phyloP scores from a whole-genome alignment of 2,113 vertebrate genomes.

The Leptobrachium ailaonicum region DNA sequence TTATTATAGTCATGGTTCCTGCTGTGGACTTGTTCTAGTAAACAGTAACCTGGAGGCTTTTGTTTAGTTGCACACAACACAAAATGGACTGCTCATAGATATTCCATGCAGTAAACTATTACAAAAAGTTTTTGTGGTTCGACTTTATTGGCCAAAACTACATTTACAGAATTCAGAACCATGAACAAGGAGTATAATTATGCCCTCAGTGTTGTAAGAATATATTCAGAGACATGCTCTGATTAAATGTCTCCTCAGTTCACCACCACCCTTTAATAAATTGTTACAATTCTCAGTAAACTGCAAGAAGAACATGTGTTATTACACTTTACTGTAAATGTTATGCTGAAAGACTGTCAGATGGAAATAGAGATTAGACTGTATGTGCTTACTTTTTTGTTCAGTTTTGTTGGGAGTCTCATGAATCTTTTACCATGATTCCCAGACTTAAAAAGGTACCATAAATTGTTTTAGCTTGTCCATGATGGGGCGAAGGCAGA shows the following conservation, averaged over 20 bases:
- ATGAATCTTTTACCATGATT: constrained; percentile 23
- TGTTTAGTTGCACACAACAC: too few species aligned
- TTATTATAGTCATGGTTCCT: too few species aligned
- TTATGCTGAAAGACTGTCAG: constrained; percentile 7
- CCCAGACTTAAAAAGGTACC: constrained; percentile 14
- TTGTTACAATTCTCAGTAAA: neutral
- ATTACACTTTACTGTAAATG: neutral
- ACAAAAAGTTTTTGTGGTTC: too few species aligned
- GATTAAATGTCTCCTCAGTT: neutral
- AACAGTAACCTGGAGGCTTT: too few species aligned
- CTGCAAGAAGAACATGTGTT: neutral
- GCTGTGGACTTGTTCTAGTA: too few species aligned
- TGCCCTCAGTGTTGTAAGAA: too few species aligned
- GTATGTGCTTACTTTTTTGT: constrained; percentile 8
- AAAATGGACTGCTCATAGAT: too few species aligned
- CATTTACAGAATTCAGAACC: too few species aligned
- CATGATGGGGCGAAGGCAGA: constrained; percentile 17
- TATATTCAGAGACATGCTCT: too few species aligned
- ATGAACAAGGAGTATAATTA: too few species aligned
- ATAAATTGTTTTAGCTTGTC: neutral
- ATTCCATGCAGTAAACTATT: too few species aligned
- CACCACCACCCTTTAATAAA: neutral
- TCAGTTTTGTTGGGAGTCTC: neutral
- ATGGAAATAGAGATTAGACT: constrained; percentile 1
- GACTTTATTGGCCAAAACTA: too few species aligned